A percentile compares a stretch with the other conserved stretches of the same genome.
phyloP scores from a whole-genome alignment of 2,113 vertebrate genomes.

The Xiphophorus couchianus region DNA sequence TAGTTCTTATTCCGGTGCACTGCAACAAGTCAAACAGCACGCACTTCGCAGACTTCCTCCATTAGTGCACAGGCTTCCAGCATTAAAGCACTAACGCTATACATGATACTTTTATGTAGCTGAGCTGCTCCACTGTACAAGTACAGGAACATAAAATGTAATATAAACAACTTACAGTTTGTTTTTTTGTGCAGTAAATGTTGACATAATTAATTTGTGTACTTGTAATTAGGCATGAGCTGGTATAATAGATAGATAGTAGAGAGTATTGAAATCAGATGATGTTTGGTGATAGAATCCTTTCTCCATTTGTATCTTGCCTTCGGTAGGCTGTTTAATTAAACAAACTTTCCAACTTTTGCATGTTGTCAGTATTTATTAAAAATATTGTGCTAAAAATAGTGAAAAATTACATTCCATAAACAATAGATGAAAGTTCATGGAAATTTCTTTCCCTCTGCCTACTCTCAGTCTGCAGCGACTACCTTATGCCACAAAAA shows the following conservation, averaged over 20 bases:
- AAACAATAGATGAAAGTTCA: no score
- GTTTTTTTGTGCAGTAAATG: background rate
- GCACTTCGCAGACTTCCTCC: conserved; percentile 23
- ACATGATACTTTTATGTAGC: conserved; percentile 8
- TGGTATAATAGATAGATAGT: background rate
- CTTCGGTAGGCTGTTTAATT: no score
- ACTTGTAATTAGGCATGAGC: background rate
- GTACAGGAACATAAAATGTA: background rate
- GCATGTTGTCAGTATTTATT: no score
- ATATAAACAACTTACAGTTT: background rate
- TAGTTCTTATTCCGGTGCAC: conserved; percentile 3
- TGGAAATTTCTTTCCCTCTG: background rate
- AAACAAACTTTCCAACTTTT: no score
- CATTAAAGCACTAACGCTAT: conserved; percentile 43
- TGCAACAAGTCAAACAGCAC: conserved; percentile 54
- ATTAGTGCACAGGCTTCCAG: conserved; percentile 34
- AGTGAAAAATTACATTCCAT: no score
- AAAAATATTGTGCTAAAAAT: no score
- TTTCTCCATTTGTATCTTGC: background rate
- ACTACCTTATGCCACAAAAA: background rate
- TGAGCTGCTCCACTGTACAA: conserved; percentile 59
- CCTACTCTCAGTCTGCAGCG: background rate
- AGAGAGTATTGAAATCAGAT: no score
- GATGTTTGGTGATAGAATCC: background rate
- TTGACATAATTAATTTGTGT: background rate